phyloP scores from a whole-genome alignment of 2,797 vertebrate genomes.

The Rhinatrema bivittatum region DNA sequence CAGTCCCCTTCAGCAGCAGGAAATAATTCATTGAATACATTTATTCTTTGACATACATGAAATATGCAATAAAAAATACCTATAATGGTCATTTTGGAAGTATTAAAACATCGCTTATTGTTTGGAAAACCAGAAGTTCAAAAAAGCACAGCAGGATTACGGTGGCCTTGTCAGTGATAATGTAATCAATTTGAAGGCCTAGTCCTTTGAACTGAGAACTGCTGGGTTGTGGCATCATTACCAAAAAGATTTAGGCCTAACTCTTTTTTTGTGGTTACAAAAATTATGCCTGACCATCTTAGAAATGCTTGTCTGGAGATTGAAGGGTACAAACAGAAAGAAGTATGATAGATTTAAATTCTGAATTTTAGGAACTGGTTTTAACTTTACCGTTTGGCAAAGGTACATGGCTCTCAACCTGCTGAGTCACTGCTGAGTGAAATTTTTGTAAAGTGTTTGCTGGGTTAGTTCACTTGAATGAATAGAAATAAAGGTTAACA shows the following conservation, averaged over 20 bases:
- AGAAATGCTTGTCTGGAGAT: constrained; percentile 66
- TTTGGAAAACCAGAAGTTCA: constrained; percentile 29
- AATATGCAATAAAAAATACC: constrained; percentile 53
- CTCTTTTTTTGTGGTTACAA: constrained; percentile 47
- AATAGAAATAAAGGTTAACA: too few species aligned
- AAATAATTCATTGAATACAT: constrained; percentile 58
- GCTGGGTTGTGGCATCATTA: constrained; percentile 43
- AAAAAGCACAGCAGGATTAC: constrained; percentile 34
- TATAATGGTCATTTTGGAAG: constrained; percentile 24
- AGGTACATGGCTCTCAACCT: too few species aligned
- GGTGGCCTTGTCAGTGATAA: constrained; percentile 51
- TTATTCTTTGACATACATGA: constrained; percentile 52
- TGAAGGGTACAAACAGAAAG: too few species aligned
- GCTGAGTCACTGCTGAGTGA: too few species aligned
- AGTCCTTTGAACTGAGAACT: constrained; percentile 60
- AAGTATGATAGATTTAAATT: too few species aligned
- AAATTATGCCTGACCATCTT: constrained; percentile 61
- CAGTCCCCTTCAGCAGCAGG: constrained; percentile 54
- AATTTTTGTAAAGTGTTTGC: too few species aligned
- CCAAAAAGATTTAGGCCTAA: constrained; percentile 59
- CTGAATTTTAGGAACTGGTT: too few species aligned
- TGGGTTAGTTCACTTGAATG: too few species aligned
- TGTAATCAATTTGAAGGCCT: constrained; percentile 45
- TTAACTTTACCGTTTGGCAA: background rate
- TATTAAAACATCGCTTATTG: constrained; percentile 19